Base-by-base conservation (phyloP, 2,797 vertebrate species). In the Cichlasoma orientale region DNA sequence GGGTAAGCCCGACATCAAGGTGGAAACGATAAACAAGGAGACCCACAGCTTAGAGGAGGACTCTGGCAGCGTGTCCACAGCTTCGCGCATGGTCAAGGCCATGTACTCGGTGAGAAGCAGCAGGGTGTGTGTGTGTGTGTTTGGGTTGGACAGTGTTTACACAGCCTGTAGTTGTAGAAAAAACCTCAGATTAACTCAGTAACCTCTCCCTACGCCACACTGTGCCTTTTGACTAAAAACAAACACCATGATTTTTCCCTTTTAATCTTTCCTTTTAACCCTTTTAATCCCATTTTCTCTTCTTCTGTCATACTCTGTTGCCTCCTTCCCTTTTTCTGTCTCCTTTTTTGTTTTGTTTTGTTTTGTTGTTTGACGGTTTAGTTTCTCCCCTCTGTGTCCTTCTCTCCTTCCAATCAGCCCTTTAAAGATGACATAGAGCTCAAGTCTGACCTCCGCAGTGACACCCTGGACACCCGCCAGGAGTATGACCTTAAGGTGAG, bases 351-450 rank as follows among this genome's bases (percentile, higher is more conserved):
- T 82, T 82, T 83, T 33, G 53, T 86, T 90, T 84, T 66, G 56
- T 92, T 93, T 85, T 81, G 84, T 93, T 87, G 88, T 91, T 95
- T 95, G 94, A 95, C 86, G 90, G 86, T 95, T 95, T 94, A 96
- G 95, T 96, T 96, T 95, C 93, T 96, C 91, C 95, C 95, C 92
- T 96, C 95, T 96, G 95, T 96, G 93, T 95, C 94, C 88, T 93
- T 92, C 79, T 86, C 86, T 94, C 90, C 92, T 82, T 95, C 93
- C 84, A 91, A 87, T 79, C 95, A 98, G 98, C 97, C 98, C 0
- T 99, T 99, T 95, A 99, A 99, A 93, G 98, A 99, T 0, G 98
- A 98, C 14, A 97, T 97, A 91, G 98, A 99, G 92, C 90, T 98
- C 90, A 99, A 99, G 94, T 97, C 97, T 80, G 98, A 99, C 90